Base-by-base conservation (phyloP, 2,113 vertebrate species). In the Tenebrosternarchus preto region DNA sequence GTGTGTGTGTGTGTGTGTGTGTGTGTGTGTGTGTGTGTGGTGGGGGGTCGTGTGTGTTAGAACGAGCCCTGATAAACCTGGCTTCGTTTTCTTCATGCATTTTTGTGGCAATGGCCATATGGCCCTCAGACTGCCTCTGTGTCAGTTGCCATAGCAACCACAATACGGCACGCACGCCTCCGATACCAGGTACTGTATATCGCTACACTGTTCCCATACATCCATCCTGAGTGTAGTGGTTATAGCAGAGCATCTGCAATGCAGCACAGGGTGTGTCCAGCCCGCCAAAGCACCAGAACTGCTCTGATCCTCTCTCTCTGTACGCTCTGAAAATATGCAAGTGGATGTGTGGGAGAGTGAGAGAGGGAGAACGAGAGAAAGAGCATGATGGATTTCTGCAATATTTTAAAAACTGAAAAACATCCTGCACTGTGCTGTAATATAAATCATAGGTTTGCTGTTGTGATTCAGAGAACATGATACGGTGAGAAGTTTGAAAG, bases 171-270 rank as follows among this genome's bases (percentile, higher is more conserved):
- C 61, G 39, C 68, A 61, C 46, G 19, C 31, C 69, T 39, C 50
- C 46, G 27, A 56, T 33, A 55, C 64, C 46, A 16, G n/a, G 24
- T 27, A 36, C 12, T 61, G 63, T 22, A 53, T 63, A 53, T 4
- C 68, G 31, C 63, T 72, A 75, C 43, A 76, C 31, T 57, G 63
- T 53, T 25, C n/a, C 64, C 73, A 82, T 86, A 84, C 80, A 88
- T 83, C 77, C 22, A 56, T 85, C 84, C 86, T 87, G 80, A 84
- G 85, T 78, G 78, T 78, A 66, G 77, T 73, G 72, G 76, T 17
- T 66, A 71, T 83, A 66, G 73, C 64, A 80, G 83, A 75, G 73
- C 87, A 85, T 87, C 90, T 92, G 84, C 90, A 91, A 88, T 92
- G 91, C 89, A 91, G 89, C 85, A 90, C 72, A 87, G 73, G 83